A percentile compares a stretch with the other conserved stretches of the same genome.
phyloP scores from a whole-genome alignment of 2,888 invertebrate species.

The Epirrhoe alternata region DNA sequence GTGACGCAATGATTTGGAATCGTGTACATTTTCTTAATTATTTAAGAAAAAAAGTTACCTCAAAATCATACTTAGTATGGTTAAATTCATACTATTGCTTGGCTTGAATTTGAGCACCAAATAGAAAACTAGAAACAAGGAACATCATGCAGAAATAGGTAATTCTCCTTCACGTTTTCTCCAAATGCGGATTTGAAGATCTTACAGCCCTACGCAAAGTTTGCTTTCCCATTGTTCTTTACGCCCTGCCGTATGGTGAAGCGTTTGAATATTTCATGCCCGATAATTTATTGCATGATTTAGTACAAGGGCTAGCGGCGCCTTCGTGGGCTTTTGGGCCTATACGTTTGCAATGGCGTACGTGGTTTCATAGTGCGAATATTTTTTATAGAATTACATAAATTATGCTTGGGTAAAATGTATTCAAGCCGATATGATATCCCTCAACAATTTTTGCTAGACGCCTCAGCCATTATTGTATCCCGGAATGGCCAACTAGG shows the following conservation, averaged over 20 bases:
- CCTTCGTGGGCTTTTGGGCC: conserved; percentile 16
- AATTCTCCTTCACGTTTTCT: conserved; percentile 9
- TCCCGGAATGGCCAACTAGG: conserved; percentile 32
- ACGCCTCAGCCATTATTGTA: conserved; percentile 1
- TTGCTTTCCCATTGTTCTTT: conserved; percentile 65
- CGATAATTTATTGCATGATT: conserved; percentile 81
- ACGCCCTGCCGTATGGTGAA: conserved; percentile 66
- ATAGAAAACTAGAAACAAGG: not conserved
- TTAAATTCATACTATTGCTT: too few species aligned
- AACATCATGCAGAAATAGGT: not conserved
- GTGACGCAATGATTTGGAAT: too few species aligned
- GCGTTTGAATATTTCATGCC: conserved; percentile 79
- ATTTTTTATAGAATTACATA: conserved; percentile 1
- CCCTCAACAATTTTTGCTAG: not conserved
- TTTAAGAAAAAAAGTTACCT: too few species aligned
- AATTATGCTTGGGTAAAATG: not conserved
- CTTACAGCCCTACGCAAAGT: conserved; percentile 50
- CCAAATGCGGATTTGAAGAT: conserved; percentile 31
- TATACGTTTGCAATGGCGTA: conserved; percentile 56
- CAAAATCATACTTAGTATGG: too few species aligned
- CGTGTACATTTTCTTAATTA: too few species aligned
- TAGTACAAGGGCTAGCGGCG: conserved; percentile 62
- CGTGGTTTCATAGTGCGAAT: conserved; percentile 9
- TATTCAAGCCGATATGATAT: not conserved
- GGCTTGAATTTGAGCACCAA: too few species aligned